Conservation (phyloP, 2,113 vertebrate genomes). For the Parus major region DNA sequence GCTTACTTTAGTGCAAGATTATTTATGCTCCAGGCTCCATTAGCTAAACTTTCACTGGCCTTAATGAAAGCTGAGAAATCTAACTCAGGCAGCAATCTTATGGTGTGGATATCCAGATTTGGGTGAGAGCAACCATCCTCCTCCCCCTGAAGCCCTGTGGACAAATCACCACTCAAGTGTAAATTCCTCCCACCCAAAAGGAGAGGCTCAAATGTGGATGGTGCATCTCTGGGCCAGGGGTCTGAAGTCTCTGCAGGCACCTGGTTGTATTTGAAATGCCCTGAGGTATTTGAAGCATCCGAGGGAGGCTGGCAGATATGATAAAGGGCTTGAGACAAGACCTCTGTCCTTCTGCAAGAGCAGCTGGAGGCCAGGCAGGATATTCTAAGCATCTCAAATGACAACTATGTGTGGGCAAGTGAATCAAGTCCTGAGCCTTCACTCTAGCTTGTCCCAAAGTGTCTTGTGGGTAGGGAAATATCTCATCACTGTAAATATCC, state of each 20-base stretch:
- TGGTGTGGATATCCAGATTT: neutral
- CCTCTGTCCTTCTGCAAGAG: slow-evolving; percentile 38
- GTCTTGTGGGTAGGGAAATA: neutral
- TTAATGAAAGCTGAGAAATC: neutral
- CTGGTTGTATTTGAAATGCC: slow-evolving; percentile 17
- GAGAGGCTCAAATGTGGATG: neutral
- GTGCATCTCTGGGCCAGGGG: neutral
- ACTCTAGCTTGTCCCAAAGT: neutral
- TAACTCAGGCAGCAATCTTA: neutral
- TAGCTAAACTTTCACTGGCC: neutral
- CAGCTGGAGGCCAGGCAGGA: slow-evolving; percentile 55
- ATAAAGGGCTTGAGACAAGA: slow-evolving; percentile 26
- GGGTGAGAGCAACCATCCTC: neutral
- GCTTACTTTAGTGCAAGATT: neutral
- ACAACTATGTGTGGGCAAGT: neutral
- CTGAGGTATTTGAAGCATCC: neutral
- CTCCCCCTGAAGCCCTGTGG: neutral
- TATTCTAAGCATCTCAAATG: slow-evolving; percentile 26
- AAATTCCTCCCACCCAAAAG: neutral
- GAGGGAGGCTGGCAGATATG: neutral
- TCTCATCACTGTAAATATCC: neutral
- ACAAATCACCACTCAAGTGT: neutral
- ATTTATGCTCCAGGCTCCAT: neutral
- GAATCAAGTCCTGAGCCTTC: neutral
- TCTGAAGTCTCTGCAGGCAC: neutral